Percentiles rank a stretch among this genome's conserved stretches.
Evolutionary conservation across 2,888 invertebrate genomes (phyloP).

Genomic region (Agrilus cyanescens): DNA sequence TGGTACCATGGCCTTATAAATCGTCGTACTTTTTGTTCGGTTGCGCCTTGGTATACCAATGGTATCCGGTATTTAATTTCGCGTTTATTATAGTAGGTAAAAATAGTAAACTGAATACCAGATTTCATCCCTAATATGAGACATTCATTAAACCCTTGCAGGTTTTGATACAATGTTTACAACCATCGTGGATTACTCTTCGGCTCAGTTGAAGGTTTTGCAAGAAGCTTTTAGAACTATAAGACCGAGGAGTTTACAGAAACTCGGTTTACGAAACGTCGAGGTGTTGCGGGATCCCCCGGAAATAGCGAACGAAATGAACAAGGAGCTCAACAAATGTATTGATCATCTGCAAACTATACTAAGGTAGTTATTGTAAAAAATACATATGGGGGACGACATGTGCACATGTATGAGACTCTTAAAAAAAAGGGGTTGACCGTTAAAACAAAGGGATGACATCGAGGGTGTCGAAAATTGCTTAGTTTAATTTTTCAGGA

Average conservation of each 20-base stretch:
- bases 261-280: slow-evolving; percentile 2
- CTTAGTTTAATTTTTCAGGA: slow-evolving; percentile 7
- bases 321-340: slow-evolving; percentile 14
- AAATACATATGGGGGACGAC: no score
- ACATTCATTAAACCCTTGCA: background rate
- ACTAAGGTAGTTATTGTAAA: slow-evolving; percentile 2
- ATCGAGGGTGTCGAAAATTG: no score
- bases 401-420: no score
- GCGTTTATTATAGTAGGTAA: slow-evolving; percentile 16
- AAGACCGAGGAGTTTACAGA: slow-evolving; percentile 6
- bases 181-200: slow-evolving; percentile 13
- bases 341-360: slow-evolving; percentile 15
- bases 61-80: slow-evolving; percentile 13
- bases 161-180: slow-evolving; percentile 16
- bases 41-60: slow-evolving; percentile 15
- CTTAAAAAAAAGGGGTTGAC: no score
- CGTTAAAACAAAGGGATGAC: no score
- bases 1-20: slow-evolving; percentile 15
- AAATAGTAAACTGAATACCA: background rate
- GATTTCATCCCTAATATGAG: background rate
- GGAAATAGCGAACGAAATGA: slow-evolving; percentile 8
- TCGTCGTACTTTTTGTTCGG: slow-evolving; percentile 10
- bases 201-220: slow-evolving; percentile 13
- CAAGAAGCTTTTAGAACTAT: slow-evolving; percentile 14
- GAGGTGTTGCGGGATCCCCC: slow-evolving; percentile 1